Evolutionary conservation across 2,113 vertebrate species (phyloP).

Genomic region (Acrocephalus kingi): DNA sequence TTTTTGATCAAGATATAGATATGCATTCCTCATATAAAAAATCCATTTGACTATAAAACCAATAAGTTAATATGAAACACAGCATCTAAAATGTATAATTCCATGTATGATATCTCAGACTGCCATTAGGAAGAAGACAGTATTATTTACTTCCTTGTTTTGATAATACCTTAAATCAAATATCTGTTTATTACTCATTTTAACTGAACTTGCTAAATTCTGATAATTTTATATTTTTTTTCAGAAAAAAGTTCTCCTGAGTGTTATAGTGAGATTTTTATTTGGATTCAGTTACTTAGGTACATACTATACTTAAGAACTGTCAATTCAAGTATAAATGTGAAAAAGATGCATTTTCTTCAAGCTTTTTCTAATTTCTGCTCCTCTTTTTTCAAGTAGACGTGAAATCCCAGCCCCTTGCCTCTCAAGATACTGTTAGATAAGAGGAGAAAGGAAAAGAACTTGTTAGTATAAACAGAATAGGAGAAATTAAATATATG

Average conservation of each 20-base stretch:
- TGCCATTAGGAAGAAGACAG: neutral
- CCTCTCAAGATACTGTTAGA: neutral
- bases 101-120: neutral
- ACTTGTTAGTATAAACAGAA: neutral
- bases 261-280: neutral
- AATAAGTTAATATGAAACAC: neutral
- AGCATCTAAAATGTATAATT: neutral
- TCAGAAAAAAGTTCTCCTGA: neutral
- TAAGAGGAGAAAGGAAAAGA: neutral
- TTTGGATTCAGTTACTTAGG: neutral
- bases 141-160: neutral
- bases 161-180: neutral
- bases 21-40: neutral
- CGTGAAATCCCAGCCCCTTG: neutral
- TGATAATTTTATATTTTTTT: neutral
- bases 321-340: neutral
- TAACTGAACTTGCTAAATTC: neutral
- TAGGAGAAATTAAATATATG: neutral
- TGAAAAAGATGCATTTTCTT: neutral
- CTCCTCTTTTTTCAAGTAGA: neutral
- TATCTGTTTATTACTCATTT: neutral
- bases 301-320: neutral
- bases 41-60: neutral
- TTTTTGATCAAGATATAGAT: neutral
- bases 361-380: neutral